phyloP scores from a whole-genome alignment of 2,888 invertebrate species.

The Baronia brevicornis region DNA sequence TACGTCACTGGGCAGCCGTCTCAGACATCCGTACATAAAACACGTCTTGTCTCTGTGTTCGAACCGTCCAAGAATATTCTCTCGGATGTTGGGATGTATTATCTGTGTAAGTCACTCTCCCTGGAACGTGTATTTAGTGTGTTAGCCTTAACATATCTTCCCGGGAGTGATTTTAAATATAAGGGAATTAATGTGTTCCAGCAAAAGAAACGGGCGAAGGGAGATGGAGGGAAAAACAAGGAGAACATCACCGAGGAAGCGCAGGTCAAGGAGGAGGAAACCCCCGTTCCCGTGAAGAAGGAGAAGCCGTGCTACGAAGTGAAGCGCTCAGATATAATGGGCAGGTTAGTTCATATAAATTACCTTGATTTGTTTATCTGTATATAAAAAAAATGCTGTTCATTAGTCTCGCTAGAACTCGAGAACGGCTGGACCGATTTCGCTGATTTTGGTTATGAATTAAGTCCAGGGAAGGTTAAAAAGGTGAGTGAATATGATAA shows the following conservation, averaged over 20 bases:
- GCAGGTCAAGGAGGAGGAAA: constrained; percentile 21
- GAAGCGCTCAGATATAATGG: constrained; percentile 76
- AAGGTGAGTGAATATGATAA: too few species aligned
- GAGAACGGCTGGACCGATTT: too few species aligned
- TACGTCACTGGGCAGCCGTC: constrained; percentile 45
- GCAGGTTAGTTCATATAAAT: too few species aligned
- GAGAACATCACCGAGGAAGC: constrained; percentile 50
- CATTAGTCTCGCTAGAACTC: too few species aligned
- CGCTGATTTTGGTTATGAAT: too few species aligned
- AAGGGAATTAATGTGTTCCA: constrained; percentile 30
- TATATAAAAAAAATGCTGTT: too few species aligned
- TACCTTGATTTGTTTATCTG: too few species aligned
- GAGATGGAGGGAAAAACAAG: constrained; percentile 48
- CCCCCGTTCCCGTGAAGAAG: constrained; percentile 61
- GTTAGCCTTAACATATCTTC: neutral
- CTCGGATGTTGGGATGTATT: constrained; percentile 47
- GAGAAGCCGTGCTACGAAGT: constrained; percentile 74
- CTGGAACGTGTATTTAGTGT: neutral
- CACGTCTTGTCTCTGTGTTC: too few species aligned
- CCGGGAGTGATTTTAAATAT: constrained; percentile 1
- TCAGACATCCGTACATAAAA: constrained; percentile 28
- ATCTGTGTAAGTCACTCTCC: constrained; percentile 38
- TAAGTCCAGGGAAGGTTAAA: too few species aligned
- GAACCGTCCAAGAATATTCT: constrained; percentile 13
- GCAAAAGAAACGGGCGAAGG: constrained; percentile 59